Conservation (phyloP, 2,888 invertebrate species). For the Chalcis sispes region DNA sequence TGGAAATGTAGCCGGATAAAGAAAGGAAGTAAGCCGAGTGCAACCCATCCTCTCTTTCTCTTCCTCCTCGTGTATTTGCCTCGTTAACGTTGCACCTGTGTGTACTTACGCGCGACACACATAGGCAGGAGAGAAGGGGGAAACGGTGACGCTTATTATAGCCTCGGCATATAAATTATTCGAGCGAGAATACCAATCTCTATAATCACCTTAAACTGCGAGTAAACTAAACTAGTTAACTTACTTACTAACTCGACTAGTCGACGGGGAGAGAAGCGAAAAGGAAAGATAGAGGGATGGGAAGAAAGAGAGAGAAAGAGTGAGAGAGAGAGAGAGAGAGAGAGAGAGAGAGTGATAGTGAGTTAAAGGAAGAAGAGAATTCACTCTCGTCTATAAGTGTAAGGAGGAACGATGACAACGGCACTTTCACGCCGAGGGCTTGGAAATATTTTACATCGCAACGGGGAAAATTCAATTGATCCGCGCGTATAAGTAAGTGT, state of each 20-base stretch:
- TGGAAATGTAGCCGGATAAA: no score
- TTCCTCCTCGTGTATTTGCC: no score
- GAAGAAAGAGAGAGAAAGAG: neutral
- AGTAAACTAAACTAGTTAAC: constrained; percentile 54
- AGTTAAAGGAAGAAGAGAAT: neutral
- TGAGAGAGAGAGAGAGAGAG: neutral
- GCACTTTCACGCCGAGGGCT: constrained; percentile 13
- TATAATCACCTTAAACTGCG: constrained; percentile 51
- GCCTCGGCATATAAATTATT: constrained; percentile 37
- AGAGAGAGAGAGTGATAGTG: neutral
- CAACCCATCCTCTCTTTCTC: no score
- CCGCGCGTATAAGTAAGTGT: no score
- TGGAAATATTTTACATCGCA: constrained; percentile 22
- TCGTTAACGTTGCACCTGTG: constrained; percentile 4
- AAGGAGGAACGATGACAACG: constrained; percentile 33
- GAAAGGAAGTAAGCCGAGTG: no score
- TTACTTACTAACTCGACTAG: constrained; percentile 36
- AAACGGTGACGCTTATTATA: constrained; percentile 37
- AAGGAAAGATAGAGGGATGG: constrained; percentile 2
- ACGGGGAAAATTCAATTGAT: constrained; percentile 13
- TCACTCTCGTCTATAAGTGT: no score
- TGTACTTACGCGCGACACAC: neutral
- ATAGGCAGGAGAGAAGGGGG: no score
- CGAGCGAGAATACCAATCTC: constrained; percentile 51
- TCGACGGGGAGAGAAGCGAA: neutral